Base-by-base conservation (phyloP, 1,140 invertebrate genomes). In the Sminthurides bifidus region DNA sequence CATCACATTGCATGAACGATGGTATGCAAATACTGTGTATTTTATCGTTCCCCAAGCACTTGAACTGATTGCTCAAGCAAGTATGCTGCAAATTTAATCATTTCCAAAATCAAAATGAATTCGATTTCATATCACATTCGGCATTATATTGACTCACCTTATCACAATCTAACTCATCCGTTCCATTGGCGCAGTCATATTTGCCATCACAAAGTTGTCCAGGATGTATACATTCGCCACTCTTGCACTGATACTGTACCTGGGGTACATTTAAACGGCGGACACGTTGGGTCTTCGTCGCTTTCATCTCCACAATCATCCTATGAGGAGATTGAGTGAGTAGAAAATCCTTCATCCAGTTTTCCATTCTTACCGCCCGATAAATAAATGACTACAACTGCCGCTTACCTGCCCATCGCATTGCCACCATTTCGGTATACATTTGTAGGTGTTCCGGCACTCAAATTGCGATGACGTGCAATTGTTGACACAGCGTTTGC, bases 381-480 rank as follows among this genome's bases (percentile, higher is more conserved):
- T 45, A 49, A 41, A 53, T 52, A 29, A 37, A 37, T 17, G 17
- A 12, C 33, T 12, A 37, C 33, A 37, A 37, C 33, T 12, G 17
- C 26, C 27, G 30, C 61, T 58, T 61, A 73, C 70, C 67, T 76
- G 75, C 21, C 68, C 72, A 61, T 81, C 80, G 70, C 79, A 81
- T 62, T 70, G 71, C 79, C 79, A 81, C 73, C 74, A 77, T 52
- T 69, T 70, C 15, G 79, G 79, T 54, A 82, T 80, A 66, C 80
- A 80, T 56, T 88, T 89, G 66, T 81, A 83, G 0, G 81, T 82
- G 12, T 75, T 70, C 3, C 73, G 69, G 68, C 87, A 91, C 33
- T 82, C 76, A 69, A 90, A 87, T 71, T 90, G 83, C 1, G 84
- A 82, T 1, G 80, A 77, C 1, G 84, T 82, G 70, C 87, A 91